These are phyloP conservation scores for Charanyca ferruginea DNA, from an alignment of 2,888 invertebrate species.

Conservation along the genomic window DNA sequence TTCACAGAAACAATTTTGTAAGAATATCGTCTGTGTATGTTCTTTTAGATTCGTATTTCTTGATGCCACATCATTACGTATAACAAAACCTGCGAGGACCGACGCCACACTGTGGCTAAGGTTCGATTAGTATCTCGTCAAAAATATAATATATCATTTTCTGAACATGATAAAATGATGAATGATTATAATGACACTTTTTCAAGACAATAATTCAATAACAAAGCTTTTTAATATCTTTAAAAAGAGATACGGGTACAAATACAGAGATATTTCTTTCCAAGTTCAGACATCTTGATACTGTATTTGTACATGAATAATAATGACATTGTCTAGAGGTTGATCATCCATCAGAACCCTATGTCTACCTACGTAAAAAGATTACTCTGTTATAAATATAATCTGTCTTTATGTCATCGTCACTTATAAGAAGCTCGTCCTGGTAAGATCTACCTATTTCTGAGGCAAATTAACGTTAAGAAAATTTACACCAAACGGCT, in stretches of 20 bases:
- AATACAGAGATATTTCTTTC: not conserved
- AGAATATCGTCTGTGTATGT: not conserved
- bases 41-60: not conserved
- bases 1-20: no score
- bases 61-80: not conserved
- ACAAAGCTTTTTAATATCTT: not conserved
- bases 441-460: no score
- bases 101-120: not conserved
- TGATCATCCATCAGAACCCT: not conserved
- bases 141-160: slow-evolving; percentile 12
- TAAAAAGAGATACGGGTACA: not conserved
- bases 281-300: not conserved
- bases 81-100: slow-evolving; percentile 15
- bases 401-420: no score
- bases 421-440: no score
- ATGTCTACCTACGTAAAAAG: not conserved
- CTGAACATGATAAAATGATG: slow-evolving; percentile 21
- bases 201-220: slow-evolving; percentile 4
- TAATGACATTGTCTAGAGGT: not conserved
- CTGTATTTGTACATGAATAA: not conserved
- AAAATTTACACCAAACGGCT: no score
- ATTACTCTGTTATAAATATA: not conserved
- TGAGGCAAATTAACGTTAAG: no score
- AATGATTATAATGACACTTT: not conserved
- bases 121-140: slow-evolving; percentile 22